These are phyloP conservation scores for Discoglossus pictus DNA, from an alignment of 2,797 vertebrate species.

Conservation along the genomic window DNA sequence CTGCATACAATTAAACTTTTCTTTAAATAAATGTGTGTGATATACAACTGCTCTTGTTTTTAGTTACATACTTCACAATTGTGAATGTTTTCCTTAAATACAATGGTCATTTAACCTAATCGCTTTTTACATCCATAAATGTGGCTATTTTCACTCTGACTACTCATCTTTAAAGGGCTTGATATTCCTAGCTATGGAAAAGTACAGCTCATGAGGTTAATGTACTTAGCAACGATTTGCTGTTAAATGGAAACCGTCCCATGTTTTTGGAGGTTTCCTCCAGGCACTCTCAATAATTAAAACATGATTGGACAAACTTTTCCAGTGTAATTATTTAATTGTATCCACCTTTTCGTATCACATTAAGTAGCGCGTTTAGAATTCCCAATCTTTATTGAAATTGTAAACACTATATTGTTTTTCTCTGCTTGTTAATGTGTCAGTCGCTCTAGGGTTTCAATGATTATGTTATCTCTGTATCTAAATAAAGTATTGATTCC, in stretches of 20 bases:
- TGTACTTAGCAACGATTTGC: conserved; percentile 11
- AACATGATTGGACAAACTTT: conserved; percentile 5
- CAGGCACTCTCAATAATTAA: neutral
- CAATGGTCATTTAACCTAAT: no score
- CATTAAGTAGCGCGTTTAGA: conserved; percentile 7
- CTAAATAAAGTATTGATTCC: conserved; percentile 19
- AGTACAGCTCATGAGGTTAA: neutral
- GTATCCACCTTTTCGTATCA: conserved; percentile 8
- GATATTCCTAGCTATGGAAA: neutral
- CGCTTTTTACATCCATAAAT: no score
- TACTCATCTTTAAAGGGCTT: neutral
- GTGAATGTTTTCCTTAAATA: no score
- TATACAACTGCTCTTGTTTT: no score
- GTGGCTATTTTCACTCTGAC: neutral
- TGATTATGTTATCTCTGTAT: neutral
- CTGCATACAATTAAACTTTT: no score
- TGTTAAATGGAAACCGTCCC: neutral
- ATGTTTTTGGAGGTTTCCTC: neutral
- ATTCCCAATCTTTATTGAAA: neutral
- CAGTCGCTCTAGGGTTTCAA: conserved; percentile 7
- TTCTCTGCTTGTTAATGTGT: neutral
- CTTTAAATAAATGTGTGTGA: no score
- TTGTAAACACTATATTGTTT: neutral
- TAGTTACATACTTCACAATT: no score
- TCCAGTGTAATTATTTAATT: neutral